Conservation (phyloP, 2,113 vertebrate genomes). For the Ptilorrhoa leucosticta region DNA sequence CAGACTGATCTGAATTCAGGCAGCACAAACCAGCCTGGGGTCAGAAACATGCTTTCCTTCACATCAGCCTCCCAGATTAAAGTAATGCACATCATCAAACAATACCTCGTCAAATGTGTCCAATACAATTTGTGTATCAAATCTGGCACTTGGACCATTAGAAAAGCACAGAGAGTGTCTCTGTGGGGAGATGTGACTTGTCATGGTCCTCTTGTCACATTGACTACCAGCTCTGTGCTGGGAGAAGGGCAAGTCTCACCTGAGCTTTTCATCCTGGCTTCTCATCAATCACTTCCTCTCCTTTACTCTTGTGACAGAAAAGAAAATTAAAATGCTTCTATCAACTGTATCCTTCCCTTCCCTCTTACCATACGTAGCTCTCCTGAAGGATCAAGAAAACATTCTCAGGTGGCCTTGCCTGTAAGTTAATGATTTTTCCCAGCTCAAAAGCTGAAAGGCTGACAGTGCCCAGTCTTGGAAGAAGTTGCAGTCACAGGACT, state of each 20-base stretch:
- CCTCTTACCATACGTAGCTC: neutral
- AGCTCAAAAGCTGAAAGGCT: neutral
- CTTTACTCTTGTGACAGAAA: neutral
- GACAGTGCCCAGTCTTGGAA: neutral
- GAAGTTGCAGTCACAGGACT: neutral
- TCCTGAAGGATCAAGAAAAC: neutral
- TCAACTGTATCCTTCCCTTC: neutral
- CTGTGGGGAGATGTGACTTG: neutral
- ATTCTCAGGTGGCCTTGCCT: neutral
- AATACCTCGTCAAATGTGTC: neutral
- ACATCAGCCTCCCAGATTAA: neutral
- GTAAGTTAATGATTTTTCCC: neutral
- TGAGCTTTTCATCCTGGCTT: neutral
- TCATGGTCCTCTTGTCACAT: neutral
- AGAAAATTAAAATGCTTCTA: neutral
- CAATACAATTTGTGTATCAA: neutral
- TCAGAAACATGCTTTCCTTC: neutral
- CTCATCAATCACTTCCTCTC: neutral
- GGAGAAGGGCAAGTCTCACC: neutral
- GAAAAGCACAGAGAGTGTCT: neutral
- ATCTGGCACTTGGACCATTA: neutral
- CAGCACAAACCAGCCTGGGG: neutral
- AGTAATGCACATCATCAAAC: neutral
- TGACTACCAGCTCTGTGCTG: neutral
- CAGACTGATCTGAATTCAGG: neutral